These are phyloP conservation scores for Ctenochaetus hawaiiensis DNA, from an alignment of 2,797 vertebrate species.

Conservation along the genomic window DNA sequence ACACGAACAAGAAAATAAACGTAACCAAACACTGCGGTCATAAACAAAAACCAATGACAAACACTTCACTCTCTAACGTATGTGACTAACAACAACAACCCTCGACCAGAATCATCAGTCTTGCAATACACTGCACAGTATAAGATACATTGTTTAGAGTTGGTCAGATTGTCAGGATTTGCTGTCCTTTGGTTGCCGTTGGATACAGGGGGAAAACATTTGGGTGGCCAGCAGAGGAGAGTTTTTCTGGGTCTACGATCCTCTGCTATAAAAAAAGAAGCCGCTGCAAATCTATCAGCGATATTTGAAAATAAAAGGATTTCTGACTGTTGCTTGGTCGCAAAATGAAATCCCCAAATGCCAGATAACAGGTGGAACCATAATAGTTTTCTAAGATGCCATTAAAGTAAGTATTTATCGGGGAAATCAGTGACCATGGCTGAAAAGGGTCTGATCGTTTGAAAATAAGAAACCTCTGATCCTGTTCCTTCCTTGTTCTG, in stretches of 20 bases:
- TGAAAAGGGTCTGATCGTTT: slow-evolving; percentile 18
- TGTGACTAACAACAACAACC: slow-evolving; percentile 53
- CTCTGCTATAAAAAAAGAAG: slow-evolving; percentile 22
- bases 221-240: slow-evolving; percentile 24
- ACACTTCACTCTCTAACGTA: slow-evolving; percentile 46
- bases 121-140: not conserved
- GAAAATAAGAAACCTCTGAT: slow-evolving; percentile 46
- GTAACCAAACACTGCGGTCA: slow-evolving; percentile 45
- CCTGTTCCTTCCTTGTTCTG: slow-evolving; percentile 37
- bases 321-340: slow-evolving; percentile 30
- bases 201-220: slow-evolving; percentile 39
- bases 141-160: slow-evolving; percentile 48
- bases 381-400: slow-evolving; percentile 44
- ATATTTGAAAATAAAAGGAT: slow-evolving; percentile 26
- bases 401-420: slow-evolving; percentile 65
- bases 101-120: slow-evolving; percentile 48
- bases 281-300: slow-evolving; percentile 46
- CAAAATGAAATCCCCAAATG: slow-evolving; percentile 44
- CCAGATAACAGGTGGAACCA: slow-evolving; percentile 33
- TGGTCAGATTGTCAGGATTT: slow-evolving; percentile 33
- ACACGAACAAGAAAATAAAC: slow-evolving; percentile 65
- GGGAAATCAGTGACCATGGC: slow-evolving; percentile 45
- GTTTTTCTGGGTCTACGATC: slow-evolving; percentile 17
- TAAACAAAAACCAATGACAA: slow-evolving; percentile 68
- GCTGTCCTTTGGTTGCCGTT: slow-evolving; percentile 47